Percentiles rank a stretch among this genome's conserved stretches.
phyloP scores from a whole-genome alignment of 2,797 vertebrate genomes.

The Sebastes steindachneri region DNA sequence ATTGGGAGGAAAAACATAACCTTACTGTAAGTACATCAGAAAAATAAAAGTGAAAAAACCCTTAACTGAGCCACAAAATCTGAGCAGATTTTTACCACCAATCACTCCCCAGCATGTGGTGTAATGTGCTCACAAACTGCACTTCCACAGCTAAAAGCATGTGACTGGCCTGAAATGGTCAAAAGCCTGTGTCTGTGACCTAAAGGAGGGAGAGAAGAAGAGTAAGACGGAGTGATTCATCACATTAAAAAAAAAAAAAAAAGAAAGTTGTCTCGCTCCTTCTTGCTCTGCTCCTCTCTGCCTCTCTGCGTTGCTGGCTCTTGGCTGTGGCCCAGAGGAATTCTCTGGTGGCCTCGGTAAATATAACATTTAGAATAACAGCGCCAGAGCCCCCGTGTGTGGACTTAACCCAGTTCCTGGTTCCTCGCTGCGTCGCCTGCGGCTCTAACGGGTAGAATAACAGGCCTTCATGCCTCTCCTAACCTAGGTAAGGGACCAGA shows the following conservation, averaged over 20 bases:
- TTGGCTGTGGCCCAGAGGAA: slow-evolving; percentile 81
- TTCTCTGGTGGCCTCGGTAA: slow-evolving; percentile 82
- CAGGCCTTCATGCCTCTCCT: slow-evolving; percentile 63
- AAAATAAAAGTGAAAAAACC: slow-evolving; percentile 24
- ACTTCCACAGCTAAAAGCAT: slow-evolving; percentile 52
- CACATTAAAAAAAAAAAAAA: slow-evolving; percentile 16
- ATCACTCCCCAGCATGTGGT: slow-evolving; percentile 32
- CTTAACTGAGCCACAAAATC: slow-evolving; percentile 57
- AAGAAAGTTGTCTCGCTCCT: slow-evolving; percentile 46
- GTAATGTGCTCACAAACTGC: slow-evolving; percentile 45
- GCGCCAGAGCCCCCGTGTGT: slow-evolving; percentile 75
- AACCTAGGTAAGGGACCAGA: slow-evolving; percentile 58
- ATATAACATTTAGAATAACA: slow-evolving; percentile 85
- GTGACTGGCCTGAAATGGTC: slow-evolving; percentile 67
- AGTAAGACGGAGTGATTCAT: slow-evolving; percentile 50
- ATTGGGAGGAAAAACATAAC: slow-evolving; percentile 33
- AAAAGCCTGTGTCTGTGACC: slow-evolving; percentile 49
- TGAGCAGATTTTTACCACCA: slow-evolving; percentile 41
- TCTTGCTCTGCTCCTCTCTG: slow-evolving; percentile 58
- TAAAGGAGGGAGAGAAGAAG: slow-evolving; percentile 45
- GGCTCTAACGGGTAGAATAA: slow-evolving; percentile 67
- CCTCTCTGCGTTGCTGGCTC: slow-evolving; percentile 62
- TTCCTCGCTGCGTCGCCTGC: slow-evolving; percentile 73
- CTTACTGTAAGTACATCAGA: slow-evolving; percentile 34
- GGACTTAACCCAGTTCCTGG: slow-evolving; percentile 83